Percentiles rank a stretch among this genome's conserved stretches.
phyloP scores from a whole-genome alignment of 2,797 vertebrate genomes.

The Apogon hyalosoma region DNA sequence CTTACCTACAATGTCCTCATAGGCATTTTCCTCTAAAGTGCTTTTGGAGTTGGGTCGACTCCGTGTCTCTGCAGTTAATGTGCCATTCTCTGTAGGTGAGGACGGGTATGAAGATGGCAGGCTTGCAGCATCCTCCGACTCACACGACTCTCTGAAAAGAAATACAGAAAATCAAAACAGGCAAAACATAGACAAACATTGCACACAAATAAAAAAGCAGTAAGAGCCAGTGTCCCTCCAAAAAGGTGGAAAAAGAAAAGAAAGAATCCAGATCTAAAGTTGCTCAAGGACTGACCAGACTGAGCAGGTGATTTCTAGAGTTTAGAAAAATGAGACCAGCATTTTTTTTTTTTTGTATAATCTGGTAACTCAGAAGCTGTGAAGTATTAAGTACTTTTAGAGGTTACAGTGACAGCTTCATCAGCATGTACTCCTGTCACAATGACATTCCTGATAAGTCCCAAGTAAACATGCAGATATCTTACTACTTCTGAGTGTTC shows the following conservation, averaged over 20 bases:
- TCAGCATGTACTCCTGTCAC: slow-evolving; percentile 9
- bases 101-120: slow-evolving; percentile 90
- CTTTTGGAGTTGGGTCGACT: slow-evolving; percentile 92
- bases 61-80: slow-evolving; percentile 81
- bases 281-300: slow-evolving; percentile 22
- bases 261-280: slow-evolving; percentile 41
- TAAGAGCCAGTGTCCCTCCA: slow-evolving; percentile 6
- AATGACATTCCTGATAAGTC: slow-evolving; percentile 28
- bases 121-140: slow-evolving; percentile 92
- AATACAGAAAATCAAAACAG: slow-evolving; percentile 40
- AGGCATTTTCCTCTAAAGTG: slow-evolving; percentile 98
- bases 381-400: slow-evolving; percentile 19
- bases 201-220: slow-evolving; percentile 16
- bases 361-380: slow-evolving; percentile 24
- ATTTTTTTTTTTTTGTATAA: slow-evolving; percentile 1
- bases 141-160: slow-evolving; percentile 91
- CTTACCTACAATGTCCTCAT: slow-evolving; percentile 99
- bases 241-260: slow-evolving; percentile 20
- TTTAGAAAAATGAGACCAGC: slow-evolving; percentile 23
- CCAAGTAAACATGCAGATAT: slow-evolving; percentile 48
- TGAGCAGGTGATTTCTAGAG: slow-evolving; percentile 33
- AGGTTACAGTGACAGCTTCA: neutral
- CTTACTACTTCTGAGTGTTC: slow-evolving; percentile 45
- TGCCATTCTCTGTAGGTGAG: slow-evolving; percentile 93
- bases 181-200: slow-evolving; percentile 1